Conservation (phyloP, 2,888 invertebrate species). For the Tiliacea aurago region DNA sequence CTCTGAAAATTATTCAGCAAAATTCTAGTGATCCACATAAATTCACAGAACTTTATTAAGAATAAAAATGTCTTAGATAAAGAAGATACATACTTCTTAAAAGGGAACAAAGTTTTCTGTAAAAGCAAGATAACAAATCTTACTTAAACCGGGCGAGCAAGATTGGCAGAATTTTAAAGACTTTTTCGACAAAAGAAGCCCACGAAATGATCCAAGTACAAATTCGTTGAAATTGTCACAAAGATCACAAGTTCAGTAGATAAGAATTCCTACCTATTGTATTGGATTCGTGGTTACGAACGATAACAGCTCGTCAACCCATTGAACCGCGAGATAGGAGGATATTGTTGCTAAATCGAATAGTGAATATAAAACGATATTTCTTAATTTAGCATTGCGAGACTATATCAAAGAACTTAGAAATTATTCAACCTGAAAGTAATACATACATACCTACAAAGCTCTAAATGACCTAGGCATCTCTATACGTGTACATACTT, state of each 20-base stretch:
- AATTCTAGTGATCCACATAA: conserved; percentile 11
- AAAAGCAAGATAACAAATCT: conserved; percentile 40
- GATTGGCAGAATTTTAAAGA: conserved; percentile 28
- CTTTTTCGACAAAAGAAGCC: conserved; percentile 31
- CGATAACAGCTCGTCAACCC: conserved; percentile 79
- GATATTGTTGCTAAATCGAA: conserved; percentile 59
- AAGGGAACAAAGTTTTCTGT: conserved; percentile 32
- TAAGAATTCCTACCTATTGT: conserved; percentile 66
- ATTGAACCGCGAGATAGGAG: conserved; percentile 62
- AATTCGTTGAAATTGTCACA: conserved; percentile 69
- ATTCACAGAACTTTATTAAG: conserved; percentile 17
- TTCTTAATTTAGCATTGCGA: conserved; percentile 30
- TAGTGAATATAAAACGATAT: conserved; percentile 14
- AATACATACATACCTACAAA: neutral
- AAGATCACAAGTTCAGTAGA: conserved; percentile 77
- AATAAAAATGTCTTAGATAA: conserved; percentile 27
- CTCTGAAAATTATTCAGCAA: conserved; percentile 11
- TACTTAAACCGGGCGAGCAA: conserved; percentile 21
- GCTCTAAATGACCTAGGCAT: no score
- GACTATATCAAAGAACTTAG: conserved; percentile 10
- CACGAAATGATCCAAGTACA: conserved; percentile 33
- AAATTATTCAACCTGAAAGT: no score
- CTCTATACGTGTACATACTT: no score
- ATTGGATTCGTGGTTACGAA: conserved; percentile 69
- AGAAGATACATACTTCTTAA: conserved; percentile 16